phyloP scores from a whole-genome alignment of 2,113 vertebrate species.

The Eptesicus fuscus region DNA sequence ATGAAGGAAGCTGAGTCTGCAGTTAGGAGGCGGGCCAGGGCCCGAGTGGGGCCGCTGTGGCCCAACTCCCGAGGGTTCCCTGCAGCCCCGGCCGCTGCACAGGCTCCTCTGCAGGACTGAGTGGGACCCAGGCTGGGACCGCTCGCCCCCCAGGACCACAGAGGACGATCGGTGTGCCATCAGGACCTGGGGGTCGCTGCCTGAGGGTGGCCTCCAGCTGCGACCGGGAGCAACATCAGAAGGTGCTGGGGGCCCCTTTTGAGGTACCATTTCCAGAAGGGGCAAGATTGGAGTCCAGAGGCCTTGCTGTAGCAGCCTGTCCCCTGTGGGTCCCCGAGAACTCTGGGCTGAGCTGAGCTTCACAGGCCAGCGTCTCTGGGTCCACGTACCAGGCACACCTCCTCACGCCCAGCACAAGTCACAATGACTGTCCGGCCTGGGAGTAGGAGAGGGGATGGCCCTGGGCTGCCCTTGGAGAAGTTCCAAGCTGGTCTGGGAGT shows the following conservation, averaged over 20 bases:
- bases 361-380: neutral
- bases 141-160: neutral
- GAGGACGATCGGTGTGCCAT: neutral
- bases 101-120: neutral
- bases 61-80: neutral
- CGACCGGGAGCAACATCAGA: neutral
- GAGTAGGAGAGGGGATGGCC: neutral
- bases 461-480: neutral
- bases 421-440: rapidly evolving
- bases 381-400: neutral
- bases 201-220: neutral
- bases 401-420: neutral
- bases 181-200: neutral
- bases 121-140: neutral
- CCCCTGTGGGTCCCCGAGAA: neutral
- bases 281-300: neutral
- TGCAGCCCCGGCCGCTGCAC: neutral
- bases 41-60: neutral
- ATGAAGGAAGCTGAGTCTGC: neutral
- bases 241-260: neutral
- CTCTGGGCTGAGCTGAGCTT: neutral
- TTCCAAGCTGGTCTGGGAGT: neutral
- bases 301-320: neutral
- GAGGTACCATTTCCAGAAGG: neutral
- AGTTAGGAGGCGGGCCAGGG: neutral